Conservation (phyloP, 2,888 invertebrate species). For the Rhagium mordax region DNA sequence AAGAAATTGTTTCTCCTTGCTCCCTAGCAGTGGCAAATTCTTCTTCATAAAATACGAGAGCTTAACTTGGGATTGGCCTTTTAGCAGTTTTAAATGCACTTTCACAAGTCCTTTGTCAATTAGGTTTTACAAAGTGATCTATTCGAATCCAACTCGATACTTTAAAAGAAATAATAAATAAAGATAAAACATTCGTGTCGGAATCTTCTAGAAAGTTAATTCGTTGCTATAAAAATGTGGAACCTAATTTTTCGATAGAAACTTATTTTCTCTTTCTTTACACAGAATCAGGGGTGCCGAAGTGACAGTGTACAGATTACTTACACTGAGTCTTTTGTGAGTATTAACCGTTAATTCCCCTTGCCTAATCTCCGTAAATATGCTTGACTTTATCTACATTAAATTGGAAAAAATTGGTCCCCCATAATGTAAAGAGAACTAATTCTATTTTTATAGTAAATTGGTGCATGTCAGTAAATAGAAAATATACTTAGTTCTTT, state of each 20-base stretch:
- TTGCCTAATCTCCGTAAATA: background rate
- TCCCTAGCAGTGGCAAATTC: background rate
- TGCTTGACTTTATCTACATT: background rate
- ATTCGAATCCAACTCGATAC: background rate
- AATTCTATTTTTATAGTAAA: too few relatives aligned
- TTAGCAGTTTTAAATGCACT: background rate
- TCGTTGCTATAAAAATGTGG: background rate
- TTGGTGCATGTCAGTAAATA: too few relatives aligned
- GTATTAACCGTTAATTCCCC: background rate
- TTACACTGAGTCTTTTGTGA: background rate
- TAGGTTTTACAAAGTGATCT: background rate
- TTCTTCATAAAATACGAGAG: background rate
- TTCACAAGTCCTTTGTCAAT: background rate
- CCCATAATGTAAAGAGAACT: too few relatives aligned
- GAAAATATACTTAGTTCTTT: too few relatives aligned
- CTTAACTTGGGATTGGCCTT: background rate
- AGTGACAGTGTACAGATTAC: background rate
- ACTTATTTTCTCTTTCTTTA: background rate
- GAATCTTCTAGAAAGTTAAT: background rate
- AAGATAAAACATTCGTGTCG: too few relatives aligned
- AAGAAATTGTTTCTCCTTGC: background rate
- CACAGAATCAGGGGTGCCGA: background rate
- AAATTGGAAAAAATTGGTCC: too few relatives aligned
- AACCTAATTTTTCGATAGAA: background rate
- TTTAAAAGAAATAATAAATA: background rate